These are phyloP conservation scores for honey bee (Apis mellifera) DNA, from an alignment of 1,140 invertebrate genomes.

Conservation along the genomic window DNA sequence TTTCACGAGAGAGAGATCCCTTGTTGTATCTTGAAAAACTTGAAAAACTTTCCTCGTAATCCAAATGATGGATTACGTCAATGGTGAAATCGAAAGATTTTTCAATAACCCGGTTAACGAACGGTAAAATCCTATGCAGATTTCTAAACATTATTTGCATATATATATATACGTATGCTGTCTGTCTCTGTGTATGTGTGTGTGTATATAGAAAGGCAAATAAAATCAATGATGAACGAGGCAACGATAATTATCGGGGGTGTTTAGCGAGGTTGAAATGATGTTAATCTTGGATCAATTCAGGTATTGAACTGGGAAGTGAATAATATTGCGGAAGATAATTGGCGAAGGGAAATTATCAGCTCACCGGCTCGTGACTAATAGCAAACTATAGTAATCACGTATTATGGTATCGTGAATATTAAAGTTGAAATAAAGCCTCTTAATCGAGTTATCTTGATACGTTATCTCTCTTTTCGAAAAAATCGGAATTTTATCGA, in stretches of 20 bases:
- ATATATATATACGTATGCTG: not conserved
- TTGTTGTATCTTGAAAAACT: no score
- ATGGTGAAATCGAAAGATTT: not conserved
- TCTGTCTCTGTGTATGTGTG: no score
- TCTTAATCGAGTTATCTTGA: not conserved
- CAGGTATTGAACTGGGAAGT: not conserved
- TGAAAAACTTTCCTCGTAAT: not conserved
- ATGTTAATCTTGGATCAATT: not conserved
- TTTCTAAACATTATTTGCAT: not conserved
- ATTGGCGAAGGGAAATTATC: not conserved
- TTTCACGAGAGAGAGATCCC: not conserved
- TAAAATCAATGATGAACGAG: not conserved
- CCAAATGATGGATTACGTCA: not conserved
- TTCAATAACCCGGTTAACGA: not conserved
- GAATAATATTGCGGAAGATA: not conserved
- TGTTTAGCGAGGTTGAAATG: no score
- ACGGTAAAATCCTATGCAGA: no score
- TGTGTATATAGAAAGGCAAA: no score
- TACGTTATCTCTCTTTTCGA: no score
- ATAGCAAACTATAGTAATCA: not conserved
- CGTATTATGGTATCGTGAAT: not conserved
- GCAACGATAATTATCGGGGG: not conserved
- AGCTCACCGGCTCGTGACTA: not conserved
- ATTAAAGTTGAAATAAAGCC: no score
- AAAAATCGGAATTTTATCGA: no score